These are phyloP conservation scores for Sphecodes monilicornis DNA, from an alignment of 2,888 invertebrate genomes.

Conservation along the genomic window DNA sequence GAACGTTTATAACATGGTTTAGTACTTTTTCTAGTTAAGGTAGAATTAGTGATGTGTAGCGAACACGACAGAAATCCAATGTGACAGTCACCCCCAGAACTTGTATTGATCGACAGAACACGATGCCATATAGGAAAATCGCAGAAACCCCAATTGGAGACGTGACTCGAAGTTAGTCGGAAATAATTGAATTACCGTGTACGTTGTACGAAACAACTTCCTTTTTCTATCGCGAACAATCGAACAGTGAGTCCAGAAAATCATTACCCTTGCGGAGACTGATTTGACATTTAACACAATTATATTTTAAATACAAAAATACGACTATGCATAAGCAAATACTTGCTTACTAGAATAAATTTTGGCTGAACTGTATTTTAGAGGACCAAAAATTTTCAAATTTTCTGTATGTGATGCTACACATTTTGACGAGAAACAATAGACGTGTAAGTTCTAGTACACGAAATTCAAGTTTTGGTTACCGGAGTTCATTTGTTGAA, in stretches of 20 bases:
- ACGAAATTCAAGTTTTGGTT: too few species aligned
- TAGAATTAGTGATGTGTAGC: background rate
- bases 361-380: too few species aligned
- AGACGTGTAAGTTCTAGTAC: too few species aligned
- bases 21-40: background rate
- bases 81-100: conserved; percentile 54
- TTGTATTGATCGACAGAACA: conserved; percentile 75
- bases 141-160: conserved; percentile 74
- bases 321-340: too few species aligned
- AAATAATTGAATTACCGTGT: conserved; percentile 50
- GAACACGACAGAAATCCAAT: conserved; percentile 40
- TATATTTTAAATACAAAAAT: too few species aligned
- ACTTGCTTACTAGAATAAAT: too few species aligned
- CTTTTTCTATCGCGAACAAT: background rate
- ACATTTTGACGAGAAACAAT: too few species aligned
- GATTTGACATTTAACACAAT: background rate
- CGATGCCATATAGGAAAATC: conserved; percentile 70
- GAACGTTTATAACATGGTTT: background rate
- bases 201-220: conserved; percentile 8
- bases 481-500: too few species aligned
- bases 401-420: too few species aligned
- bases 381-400: too few species aligned
- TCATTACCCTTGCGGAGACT: background rate
- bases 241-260: background rate
- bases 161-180: conserved; percentile 36